A percentile compares a stretch with the other conserved stretches of the same genome.
Conservation (phyloP, 2,113 vertebrate genomes). For the Corythornis madagascariensis region DNA sequence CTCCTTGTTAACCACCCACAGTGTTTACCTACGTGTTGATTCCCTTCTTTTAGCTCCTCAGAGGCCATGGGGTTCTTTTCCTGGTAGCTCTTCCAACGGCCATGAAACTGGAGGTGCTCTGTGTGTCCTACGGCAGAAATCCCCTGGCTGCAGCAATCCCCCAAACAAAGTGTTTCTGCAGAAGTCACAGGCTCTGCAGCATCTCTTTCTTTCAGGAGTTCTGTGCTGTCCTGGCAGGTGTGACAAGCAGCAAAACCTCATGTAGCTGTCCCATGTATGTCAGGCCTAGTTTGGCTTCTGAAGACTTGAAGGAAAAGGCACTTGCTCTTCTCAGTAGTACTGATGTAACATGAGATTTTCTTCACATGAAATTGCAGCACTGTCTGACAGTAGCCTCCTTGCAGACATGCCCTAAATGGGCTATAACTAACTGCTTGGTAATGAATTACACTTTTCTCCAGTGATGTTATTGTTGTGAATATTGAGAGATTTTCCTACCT, state of each 20-base stretch:
- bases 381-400: neutral
- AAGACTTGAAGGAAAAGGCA: neutral
- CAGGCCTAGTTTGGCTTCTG: neutral
- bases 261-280: fast-evolving
- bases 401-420: neutral
- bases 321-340: neutral
- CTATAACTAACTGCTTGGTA: neutral
- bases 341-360: neutral
- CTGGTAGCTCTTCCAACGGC: neutral
- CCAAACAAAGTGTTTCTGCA: neutral
- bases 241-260: neutral
- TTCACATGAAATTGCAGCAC: neutral
- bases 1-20: neutral
- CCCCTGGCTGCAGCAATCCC: neutral
- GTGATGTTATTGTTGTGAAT: neutral
- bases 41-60: neutral
- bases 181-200: neutral
- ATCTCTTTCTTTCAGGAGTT: neutral
- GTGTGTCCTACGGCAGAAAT: neutral
- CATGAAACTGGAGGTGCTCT: neutral
- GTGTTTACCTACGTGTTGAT: neutral
- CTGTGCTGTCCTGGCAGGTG: neutral
- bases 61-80: neutral
- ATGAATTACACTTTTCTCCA: neutral
- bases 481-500: neutral